Conservation (phyloP, 2,113 vertebrate species). For the Gnathonemus longibarbis region DNA sequence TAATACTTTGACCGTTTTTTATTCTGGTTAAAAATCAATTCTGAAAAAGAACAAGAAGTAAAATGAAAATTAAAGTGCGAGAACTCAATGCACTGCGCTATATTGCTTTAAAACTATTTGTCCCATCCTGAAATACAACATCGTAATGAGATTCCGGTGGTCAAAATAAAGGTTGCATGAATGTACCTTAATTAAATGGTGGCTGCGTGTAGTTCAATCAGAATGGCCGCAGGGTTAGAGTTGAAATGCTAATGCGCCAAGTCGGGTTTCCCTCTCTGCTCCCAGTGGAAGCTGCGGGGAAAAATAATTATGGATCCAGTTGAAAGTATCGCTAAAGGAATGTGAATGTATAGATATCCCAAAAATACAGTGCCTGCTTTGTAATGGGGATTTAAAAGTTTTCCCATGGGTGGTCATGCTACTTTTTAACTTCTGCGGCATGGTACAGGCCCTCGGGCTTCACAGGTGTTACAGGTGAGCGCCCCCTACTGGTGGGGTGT, state of each 20-base stretch:
- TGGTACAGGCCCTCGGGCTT: not conserved
- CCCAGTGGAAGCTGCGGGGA: not conserved
- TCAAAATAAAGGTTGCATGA: not conserved
- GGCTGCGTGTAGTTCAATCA: not conserved
- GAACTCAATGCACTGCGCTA: not conserved
- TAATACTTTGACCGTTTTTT: not conserved
- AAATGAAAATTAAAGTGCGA: not conserved
- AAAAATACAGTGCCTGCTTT: not conserved
- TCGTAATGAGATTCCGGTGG: not conserved
- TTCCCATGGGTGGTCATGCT: not conserved
- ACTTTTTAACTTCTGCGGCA: not conserved
- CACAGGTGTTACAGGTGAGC: not conserved
- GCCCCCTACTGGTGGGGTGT: not conserved
- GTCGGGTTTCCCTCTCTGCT: not conserved
- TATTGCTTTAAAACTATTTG: not conserved
- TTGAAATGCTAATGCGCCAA: not conserved
- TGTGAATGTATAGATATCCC: slow-evolving; percentile 2
- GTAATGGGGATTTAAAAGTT: not conserved
- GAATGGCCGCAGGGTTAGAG: not conserved
- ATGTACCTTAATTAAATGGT: not conserved
- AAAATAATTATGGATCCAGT: slow-evolving; percentile 4
- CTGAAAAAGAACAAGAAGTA: not conserved
- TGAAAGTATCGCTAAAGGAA: not conserved
- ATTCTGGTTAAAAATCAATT: not conserved
- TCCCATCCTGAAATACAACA: not conserved